These are phyloP conservation scores for Laterallus jamaicensis DNA, from an alignment of 2,113 vertebrate species.

Conservation along the genomic window DNA sequence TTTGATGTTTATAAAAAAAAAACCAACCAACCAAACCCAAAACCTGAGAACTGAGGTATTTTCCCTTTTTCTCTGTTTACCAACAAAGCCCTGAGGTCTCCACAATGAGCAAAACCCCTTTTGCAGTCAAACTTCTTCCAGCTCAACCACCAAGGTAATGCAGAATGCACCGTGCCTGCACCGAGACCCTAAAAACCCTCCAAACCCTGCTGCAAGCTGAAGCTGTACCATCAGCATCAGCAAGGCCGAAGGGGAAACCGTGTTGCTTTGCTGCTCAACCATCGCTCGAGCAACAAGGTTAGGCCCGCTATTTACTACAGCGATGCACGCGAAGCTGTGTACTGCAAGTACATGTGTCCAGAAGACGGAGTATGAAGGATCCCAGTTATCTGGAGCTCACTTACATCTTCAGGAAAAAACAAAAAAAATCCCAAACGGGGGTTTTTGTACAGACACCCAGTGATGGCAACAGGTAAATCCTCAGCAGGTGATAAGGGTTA, in stretches of 20 bases:
- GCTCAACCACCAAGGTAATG: neutral
- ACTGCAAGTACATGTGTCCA: rapidly evolving
- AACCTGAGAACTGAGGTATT: neutral
- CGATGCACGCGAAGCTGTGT: neutral
- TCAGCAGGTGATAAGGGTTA: neutral
- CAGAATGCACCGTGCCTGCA: neutral
- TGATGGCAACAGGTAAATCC: neutral
- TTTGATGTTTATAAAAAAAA: neutral
- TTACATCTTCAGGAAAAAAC: neutral
- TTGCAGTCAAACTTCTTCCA: neutral
- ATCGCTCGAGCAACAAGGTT: neutral
- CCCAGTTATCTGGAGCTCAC: neutral
- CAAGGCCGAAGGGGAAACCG: neutral
- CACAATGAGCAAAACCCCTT: neutral
- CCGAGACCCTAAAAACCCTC: neutral
- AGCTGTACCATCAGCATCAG: neutral
- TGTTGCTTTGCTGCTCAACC: neutral
- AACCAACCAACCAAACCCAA: too few relatives aligned
- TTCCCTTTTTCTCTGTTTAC: neutral
- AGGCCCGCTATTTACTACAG: neutral
- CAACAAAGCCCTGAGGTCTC: neutral
- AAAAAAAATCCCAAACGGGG: neutral
- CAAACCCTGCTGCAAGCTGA: neutral
- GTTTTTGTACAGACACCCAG: neutral
- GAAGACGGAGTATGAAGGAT: neutral